A percentile compares a stretch with the other conserved stretches of the same genome.
Conservation (phyloP, 2,113 vertebrate species). For the Hemibagrus wyckioides region DNA sequence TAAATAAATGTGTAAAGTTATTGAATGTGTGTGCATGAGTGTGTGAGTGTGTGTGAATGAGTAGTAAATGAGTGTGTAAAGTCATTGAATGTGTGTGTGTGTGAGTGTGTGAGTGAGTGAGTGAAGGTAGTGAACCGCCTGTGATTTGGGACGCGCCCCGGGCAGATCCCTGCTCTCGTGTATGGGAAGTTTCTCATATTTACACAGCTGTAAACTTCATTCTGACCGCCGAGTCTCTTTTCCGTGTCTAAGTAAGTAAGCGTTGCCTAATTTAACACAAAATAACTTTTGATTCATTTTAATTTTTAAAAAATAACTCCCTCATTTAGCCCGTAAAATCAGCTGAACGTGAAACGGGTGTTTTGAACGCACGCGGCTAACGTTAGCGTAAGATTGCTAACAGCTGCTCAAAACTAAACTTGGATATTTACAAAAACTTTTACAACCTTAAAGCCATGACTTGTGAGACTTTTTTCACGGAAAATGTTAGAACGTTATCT, state of each 20-base stretch:
- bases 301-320: neutral
- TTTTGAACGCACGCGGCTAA: neutral
- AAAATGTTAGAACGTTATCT: neutral
- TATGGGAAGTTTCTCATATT: neutral
- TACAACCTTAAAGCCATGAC: neutral
- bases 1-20: no score
- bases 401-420: neutral
- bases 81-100: neutral
- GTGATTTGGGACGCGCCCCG: neutral
- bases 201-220: neutral
- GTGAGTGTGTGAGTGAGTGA: neutral
- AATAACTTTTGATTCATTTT: neutral
- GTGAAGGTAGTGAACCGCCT: neutral
- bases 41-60: neutral
- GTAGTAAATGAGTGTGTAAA: neutral
- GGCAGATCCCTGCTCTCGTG: neutral
- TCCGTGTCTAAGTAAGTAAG: neutral
- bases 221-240: neutral
- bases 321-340: neutral
- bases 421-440: neutral
- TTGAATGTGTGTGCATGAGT: no score
- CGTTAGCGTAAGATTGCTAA: neutral
- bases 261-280: neutral
- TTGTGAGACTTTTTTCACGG: neutral
- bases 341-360: neutral